Evolutionary conservation across 2,797 vertebrate genomes (phyloP), one percentile per base, ranked within the genome.

Genomic region (Sebastiscus tertius): DNA sequence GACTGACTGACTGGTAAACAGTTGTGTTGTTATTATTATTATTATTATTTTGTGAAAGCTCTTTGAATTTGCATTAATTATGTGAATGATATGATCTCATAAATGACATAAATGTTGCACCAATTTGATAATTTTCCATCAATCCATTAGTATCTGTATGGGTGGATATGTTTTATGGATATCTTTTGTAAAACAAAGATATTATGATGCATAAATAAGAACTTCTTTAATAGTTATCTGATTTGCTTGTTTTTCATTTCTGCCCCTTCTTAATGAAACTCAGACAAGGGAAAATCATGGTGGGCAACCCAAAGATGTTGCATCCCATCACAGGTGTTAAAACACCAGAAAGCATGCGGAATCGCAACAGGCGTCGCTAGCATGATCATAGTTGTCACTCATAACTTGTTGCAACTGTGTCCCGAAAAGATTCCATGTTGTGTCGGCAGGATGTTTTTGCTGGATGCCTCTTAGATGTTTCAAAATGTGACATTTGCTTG

Each of bases 301-400:
- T 70, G 85, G 76, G 82, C 73, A 31, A 73, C 78, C 66, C 59
- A 61, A 81, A 75, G 56, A 63, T 62, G 59, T 20, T 60, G 66
- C 81, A 78, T 83, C 81, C 75, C 66, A 54, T 83, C 89, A 87
- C 91, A 93, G 89, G 86, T 89, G 85, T 89, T 89, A 49, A 66
- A 93, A 64, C 91, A 88, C 87, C 80, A 81, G 92, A 90, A 82
- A 91, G 81, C 84, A 55, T 81, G 70, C 34, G 56, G 79, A 92
- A 89, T 94, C 93, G 87, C 88, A 87, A 91, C 90, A 84, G 91
- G 90, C 88, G 62, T 74, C 31, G 65, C 80, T 73, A 81, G 86
- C 88, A 93, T 89, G 85, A 92, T 86, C 92, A 88, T 83, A 92
- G 85, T 89, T 94, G 94, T 93, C 93, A 95, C 83, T 95, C 92